Evolutionary conservation across 1,140 invertebrate genomes (phyloP), one percentile per base, ranked within the genome.

Genomic region (Drosophila truncata): DNA sequence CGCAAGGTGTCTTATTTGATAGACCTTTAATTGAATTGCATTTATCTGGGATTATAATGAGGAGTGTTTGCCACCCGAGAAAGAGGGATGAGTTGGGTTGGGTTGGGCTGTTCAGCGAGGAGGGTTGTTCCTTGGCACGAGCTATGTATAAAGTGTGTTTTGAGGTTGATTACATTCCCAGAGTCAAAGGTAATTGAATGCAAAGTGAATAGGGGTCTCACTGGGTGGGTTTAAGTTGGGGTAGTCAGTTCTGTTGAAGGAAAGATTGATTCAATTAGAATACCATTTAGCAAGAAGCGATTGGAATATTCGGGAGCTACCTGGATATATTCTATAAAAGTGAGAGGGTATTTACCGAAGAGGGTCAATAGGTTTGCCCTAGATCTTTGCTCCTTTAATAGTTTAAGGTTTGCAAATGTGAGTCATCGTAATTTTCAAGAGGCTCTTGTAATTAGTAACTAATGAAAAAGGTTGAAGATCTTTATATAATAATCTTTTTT

Each of bases 11-110:
- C 44, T 35, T 65, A 18, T 61, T 49, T 78, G 69, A 74, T 72
- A 39, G 64, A 41, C 57, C 57, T 82, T 87, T 77, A 82, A 87
- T 88, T 83, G 66, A 54, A 50, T 66, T 83, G 66, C 42, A 47
- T 66, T 70, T 85, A 60, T 62, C 57, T 60, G 66, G 63, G 63
- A 60, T 86, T 54, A 82, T 74, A 66, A 79, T 87, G 71, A 49
- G 41, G 8, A 82, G 69, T 82, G 65, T 41, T 84, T 80, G 46
- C 69, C 55, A 18, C 10, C 35, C 18, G 7, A 37, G n/a, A 23
- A 16, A 23, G 41, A 18, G 31, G 35, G 46, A n/a, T n/a, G n/a
- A n/a, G n/a, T n/a, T n/a, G 35, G 27, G 3, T 31, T 33, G 33
- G 16, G 23, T 35, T 29, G 42, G 41, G 18, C 2, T 49, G n/a